Base-by-base conservation (phyloP, 2,797 vertebrate species). In the Xyrichtys novacula region DNA sequence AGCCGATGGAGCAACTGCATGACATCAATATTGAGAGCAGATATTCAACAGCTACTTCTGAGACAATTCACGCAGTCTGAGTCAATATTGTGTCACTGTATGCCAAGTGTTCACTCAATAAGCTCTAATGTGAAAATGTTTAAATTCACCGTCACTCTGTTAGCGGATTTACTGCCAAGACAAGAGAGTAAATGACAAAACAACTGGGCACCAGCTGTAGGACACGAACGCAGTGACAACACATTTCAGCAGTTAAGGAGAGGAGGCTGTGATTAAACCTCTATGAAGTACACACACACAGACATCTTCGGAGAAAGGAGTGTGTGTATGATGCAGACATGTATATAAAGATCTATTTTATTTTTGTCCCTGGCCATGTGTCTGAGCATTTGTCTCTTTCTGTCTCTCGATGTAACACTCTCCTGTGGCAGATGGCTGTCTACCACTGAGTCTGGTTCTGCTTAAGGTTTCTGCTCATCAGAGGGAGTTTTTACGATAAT, bases 121-220 rank as follows among this genome's bases (percentile, higher is more conserved):
- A 77, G 65, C 36, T 39, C 11, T 71, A 55, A 79, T 52, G 32
- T 71, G 46, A 77, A 76, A 71, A 67, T 84, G 46, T 47, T 74
- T 75, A 57, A 54, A 44, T 76, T 55, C 47, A 71, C 56, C 78
- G 71, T 81, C 75, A 76, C 65, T 74, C 28, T 26, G 67, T 70
- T 58, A 80, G 50, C 40, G 36, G 63, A 72, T 74, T 39, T 79
- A 15, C 44, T 34, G 29, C 50, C 14, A 74, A 74, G 48, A 71
- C 23, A 57, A 78, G 49, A 25, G 47, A 66, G 57, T 62, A 52
- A 80, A 34, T 59, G 65, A 70, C 48, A 70, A 54, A 73, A 83
- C 74, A 83, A 85, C 77, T 82, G 80, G 75, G 36, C 60, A 63
- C 63, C 81, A 83, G 81, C 85, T 87, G 78, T 78, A 36, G 71